phyloP scores from a whole-genome alignment of 2,888 invertebrate genomes.

The Teleogryllus oceanicus region DNA sequence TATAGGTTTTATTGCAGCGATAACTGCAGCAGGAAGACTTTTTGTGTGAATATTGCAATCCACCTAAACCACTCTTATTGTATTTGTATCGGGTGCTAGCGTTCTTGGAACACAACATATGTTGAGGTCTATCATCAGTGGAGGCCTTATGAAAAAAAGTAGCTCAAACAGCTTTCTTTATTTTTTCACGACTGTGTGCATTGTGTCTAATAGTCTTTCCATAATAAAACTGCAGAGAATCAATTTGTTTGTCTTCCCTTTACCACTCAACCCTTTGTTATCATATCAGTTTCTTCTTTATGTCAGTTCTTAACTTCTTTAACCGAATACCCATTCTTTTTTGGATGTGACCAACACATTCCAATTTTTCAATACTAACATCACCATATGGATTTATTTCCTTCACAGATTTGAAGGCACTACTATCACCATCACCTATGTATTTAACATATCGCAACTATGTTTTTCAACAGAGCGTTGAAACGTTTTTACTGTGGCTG shows the following conservation, averaged over 20 bases:
- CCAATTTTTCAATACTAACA: constrained; percentile 21
- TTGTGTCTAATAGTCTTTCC: constrained; percentile 23
- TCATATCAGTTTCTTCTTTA: not conserved
- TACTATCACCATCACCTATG: constrained; percentile 29
- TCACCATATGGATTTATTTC: not conserved
- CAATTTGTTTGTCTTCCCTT: constrained; percentile 7
- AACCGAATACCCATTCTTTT: constrained; percentile 29
- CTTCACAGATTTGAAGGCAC: constrained; percentile 20
- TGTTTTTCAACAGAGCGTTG: not conserved
- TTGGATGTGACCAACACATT: constrained; percentile 31
- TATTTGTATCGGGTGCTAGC: constrained; percentile 23
- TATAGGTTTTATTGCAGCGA: constrained; percentile 19
- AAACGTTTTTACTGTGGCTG: not conserved
- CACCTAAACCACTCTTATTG: not conserved
- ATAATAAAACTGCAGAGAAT: constrained; percentile 22
- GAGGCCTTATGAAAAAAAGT: constrained; percentile 23
- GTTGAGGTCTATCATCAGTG: not conserved
- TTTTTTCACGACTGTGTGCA: not conserved
- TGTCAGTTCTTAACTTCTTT: constrained; percentile 19
- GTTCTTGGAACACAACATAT: constrained; percentile 22
- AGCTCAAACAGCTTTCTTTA: constrained; percentile 24
- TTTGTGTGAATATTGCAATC: not conserved
- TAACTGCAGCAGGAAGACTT: not conserved
- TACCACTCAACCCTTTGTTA: not conserved
- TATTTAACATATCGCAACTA: not conserved